A percentile compares a stretch with the other conserved stretches of the same genome.
These are phyloP conservation scores for Athalia rosae DNA, from an alignment of 2,888 invertebrate species.

Conservation along the genomic window DNA sequence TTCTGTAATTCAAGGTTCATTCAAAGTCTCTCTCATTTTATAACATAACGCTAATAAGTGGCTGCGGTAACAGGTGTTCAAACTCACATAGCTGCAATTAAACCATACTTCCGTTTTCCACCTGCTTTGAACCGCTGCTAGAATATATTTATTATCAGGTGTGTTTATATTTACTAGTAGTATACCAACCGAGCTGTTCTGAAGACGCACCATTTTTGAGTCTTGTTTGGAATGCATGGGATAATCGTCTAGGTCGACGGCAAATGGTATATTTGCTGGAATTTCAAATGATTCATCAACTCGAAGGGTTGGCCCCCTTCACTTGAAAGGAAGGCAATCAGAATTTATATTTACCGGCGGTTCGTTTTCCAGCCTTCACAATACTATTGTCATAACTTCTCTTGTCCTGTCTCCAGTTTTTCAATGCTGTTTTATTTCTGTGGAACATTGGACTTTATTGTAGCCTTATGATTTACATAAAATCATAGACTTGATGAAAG, in stretches of 20 bases:
- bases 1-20: slow-evolving; percentile 49
- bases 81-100: slow-evolving; percentile 53
- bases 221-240: slow-evolving; percentile 75
- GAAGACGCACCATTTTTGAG: slow-evolving; percentile 74
- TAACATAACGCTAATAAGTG: not conserved
- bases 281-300: slow-evolving; percentile 18
- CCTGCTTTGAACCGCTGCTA: not conserved
- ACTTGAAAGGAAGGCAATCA: slow-evolving; percentile 14
- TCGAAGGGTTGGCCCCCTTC: not conserved
- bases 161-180: not conserved
- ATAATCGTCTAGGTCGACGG: slow-evolving; percentile 75
- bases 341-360: slow-evolving; percentile 57
- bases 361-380: slow-evolving; percentile 61
- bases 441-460: slow-evolving; percentile 1
- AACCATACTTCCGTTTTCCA: slow-evolving; percentile 48
- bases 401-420: slow-evolving; percentile 76
- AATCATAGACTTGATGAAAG: not conserved
- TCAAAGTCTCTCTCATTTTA: not conserved
- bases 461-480: slow-evolving; percentile 29
- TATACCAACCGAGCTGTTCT: slow-evolving; percentile 73
- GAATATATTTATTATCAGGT: not conserved
- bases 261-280: slow-evolving; percentile 76
- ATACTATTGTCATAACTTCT: slow-evolving; percentile 64
- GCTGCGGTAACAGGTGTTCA: not conserved
- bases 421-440: slow-evolving; percentile 74